Base-by-base conservation (phyloP, 2,113 vertebrate species). In the Oryzias woworae region DNA sequence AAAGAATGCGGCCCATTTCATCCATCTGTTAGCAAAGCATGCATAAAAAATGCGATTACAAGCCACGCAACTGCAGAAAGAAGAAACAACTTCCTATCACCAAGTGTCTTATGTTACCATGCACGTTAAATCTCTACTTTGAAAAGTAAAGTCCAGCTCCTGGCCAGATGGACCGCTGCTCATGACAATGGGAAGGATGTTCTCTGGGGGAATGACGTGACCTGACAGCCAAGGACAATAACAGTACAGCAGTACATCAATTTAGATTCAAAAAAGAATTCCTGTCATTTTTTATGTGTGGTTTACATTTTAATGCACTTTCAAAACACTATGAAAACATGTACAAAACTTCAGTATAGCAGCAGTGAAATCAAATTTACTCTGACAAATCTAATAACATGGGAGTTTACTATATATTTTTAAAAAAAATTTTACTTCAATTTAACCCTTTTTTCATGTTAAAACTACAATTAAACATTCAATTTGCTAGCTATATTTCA, bases 181-280 rank as follows among this genome's bases (percentile, higher is more conserved):
- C 64, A 98, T 88, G 58, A 98, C 82, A 14, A 98, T 87, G 26
- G 97, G 96, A 57, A 98, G 85, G 75, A 98, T 95, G 73, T 96
- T 96, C 80, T 95, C 93, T 0, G 96, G 93, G 60, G 96, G 96
- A 83, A 98, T 98, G 62, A 98, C 94, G 1, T 99, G 97, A 80
- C 97, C 97, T 98, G 61, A n/a, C 28, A 52, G 47, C 7, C 17
- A 42, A 42, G 28, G 14, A 49, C 41, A 51, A 42, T 23, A 3
- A 42, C 31, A 36, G 24, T 0, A 41, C 16, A 41, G 18, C 17
- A 18, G 18, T 14, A 18, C 7, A 28, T n/a, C 7, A 14, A 47
- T 2, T 6, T 4, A 7, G 5, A 20, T 20, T 20, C 5, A 1
- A 5, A 16, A n/a, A 3, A 47, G n/a, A 16, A 17, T n/a, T 47